Base-by-base conservation (phyloP, 92 coral and sea anemone genomes). In the Plumapathes pennacea region DNA sequence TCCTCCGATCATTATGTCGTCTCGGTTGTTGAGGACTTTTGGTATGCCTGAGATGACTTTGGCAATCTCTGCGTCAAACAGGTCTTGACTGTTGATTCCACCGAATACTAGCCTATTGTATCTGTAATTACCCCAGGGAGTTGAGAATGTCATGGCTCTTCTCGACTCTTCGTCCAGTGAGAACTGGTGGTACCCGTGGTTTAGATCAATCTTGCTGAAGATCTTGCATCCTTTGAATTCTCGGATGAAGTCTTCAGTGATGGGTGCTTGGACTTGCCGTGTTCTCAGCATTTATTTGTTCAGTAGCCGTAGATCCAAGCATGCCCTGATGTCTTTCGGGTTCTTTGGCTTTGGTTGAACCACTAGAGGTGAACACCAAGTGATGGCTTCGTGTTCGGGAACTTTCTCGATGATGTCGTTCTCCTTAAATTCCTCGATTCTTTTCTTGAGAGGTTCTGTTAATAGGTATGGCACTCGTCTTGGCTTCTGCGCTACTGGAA, bases 1-100 rank as follows among this genome's bases (percentile, higher is more conserved):
- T 46, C 80, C 80, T 27, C 85, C 80, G 39, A 78, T 32, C 57
- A 81, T 36, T 37, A 74, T 73, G 72, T 65, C 82, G 28, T 80
- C 78, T 2, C 77, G 76, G 38, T 76, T 76, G 75, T 76, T 76
- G 10, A 76, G 55, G 6, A 76, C 83, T 15, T 63, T 15, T 1
- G 69, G 69, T 21, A 76, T 25, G 10, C 83, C 77, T 4, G 77
- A 74, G 7, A 74, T 51, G 11, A 67, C 42, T 20, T 65, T 64
- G 25, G 32, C 27, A 7, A 71, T 71, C 21, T 68, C 65, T 19
- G 76, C 46, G n/a, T 57, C 67, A 2, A 57, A 45, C 21, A 77
- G 33, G 46, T 68, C 84, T 68, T 77, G 72, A 22, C 84, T 77
- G 50, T 77, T 68, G 47, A 68, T 33, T 46, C 84, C 72, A 17